These are phyloP conservation scores for Pygoscelis antarcticus DNA, from an alignment of 2,113 vertebrate genomes.

Conservation along the genomic window DNA sequence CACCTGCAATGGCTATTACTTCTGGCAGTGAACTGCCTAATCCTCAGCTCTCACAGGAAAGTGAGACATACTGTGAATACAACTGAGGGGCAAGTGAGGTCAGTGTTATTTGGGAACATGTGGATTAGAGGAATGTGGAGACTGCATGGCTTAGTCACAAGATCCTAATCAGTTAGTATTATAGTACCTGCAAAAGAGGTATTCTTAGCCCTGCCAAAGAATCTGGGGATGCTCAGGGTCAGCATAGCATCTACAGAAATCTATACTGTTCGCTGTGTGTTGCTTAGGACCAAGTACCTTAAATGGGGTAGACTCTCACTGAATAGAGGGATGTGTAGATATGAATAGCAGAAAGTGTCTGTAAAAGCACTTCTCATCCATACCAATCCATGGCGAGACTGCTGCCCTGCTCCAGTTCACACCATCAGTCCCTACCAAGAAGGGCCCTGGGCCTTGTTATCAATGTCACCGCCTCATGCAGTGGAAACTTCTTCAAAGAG, in stretches of 20 bases:
- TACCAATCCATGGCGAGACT: accelerated
- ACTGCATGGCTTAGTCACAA: not conserved
- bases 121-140: not conserved
- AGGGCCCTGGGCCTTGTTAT: not conserved
- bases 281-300: not conserved
- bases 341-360: not conserved
- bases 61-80: not conserved
- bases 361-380: not conserved
- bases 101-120: not conserved
- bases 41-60: not conserved
- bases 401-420: not conserved
- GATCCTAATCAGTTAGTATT: not conserved
- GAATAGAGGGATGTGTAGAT: not conserved
- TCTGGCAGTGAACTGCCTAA: not conserved
- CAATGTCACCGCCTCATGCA: not conserved
- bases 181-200: not conserved
- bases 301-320: not conserved
- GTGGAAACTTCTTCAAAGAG: not conserved
- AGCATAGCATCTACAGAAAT: not conserved
- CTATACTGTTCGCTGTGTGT: not conserved
- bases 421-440: too few species aligned
- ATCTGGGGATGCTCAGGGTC: not conserved
- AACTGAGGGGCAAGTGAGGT: not conserved
- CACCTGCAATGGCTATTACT: not conserved
- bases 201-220: not conserved